Conservation (phyloP, 2,797 vertebrate species). For the Echiichthys vipera region DNA sequence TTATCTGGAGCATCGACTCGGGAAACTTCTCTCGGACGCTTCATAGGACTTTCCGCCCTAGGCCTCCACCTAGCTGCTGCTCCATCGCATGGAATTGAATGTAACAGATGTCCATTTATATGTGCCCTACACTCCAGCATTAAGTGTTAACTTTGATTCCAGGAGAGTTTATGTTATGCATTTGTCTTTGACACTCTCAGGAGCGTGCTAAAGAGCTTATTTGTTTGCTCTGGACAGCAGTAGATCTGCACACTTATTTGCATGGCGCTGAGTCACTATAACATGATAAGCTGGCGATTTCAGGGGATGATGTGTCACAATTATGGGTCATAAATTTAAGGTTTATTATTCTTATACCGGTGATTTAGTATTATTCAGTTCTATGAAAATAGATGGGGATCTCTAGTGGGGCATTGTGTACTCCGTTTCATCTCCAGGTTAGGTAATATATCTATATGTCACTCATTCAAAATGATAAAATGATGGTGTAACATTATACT, state of each 20-base stretch:
- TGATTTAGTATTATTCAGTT: not conserved
- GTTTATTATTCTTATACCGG: slow-evolving; percentile 4
- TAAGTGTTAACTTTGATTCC: slow-evolving; percentile 21
- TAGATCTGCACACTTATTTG: slow-evolving; percentile 52
- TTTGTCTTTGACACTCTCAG: slow-evolving; percentile 23
- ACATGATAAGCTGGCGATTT: slow-evolving; percentile 38
- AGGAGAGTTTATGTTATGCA: slow-evolving; percentile 20
- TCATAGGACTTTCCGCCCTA: too few relatives aligned
- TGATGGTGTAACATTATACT: not conserved
- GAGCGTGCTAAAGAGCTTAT: slow-evolving; percentile 35
- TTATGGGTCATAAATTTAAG: not conserved
- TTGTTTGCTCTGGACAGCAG: slow-evolving; percentile 37
- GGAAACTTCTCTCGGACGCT: too few relatives aligned
- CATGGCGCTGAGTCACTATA: slow-evolving; percentile 40
- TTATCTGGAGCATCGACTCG: too few relatives aligned
- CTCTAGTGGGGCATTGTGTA: not conserved
- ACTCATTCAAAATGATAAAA: not conserved
- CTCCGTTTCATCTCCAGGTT: slow-evolving; percentile 5
- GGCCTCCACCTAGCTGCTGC: too few relatives aligned
- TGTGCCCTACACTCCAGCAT: too few relatives aligned
- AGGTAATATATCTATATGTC: too few relatives aligned
- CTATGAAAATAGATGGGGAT: not conserved
- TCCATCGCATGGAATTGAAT: too few relatives aligned
- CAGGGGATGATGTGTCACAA: slow-evolving; percentile 17
- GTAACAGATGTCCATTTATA: too few relatives aligned